Base-by-base conservation (phyloP, 2,113 vertebrate species). In the Rana temporaria region DNA sequence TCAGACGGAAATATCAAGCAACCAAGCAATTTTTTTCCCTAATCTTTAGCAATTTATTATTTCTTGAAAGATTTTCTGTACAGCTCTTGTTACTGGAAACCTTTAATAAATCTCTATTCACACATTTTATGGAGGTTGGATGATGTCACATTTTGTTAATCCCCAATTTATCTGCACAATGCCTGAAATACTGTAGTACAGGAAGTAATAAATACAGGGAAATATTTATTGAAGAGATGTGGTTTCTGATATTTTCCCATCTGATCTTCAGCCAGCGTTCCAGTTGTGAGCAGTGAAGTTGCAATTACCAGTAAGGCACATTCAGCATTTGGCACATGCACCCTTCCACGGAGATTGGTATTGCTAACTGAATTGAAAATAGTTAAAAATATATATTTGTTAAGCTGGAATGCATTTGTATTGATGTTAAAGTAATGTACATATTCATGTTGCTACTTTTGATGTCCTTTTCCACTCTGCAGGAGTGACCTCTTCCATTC, bases 151-250 rank as follows among this genome's bases (percentile, higher is more conserved):
- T 63, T 76, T 59, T 76, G 20, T 56, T 55, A 53, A 65, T 78
- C 32, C 42, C 22, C 15, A 48, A 53, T 78, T 55, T 66, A 78
- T 52, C 59, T 63, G 32, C 34, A 76, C 59, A 64, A 18, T 65
- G 48, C 22, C 3, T 55, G 15, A 53, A 53, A 55, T 30, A 60
- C 22, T 52, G 2, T 32, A 53, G 17, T 6, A n/a, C 20, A 53
- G 60, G 75, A 78, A 66, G 42, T 55, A 78, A 78, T 78, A 78
- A 78, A 78, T 78, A 53, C 8, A 78, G 48, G 22, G 42, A 66
- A 19, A 65, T 55, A 42, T 60, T 60, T 66, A 55, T 60, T 55
- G n/a, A 52, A 76, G 59, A 48, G 57, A 52, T 77, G 20, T 24
- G 19, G 22, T 8, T 78, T 18, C 75, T 55, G 48, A 65, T 78